These are phyloP conservation scores for Cephus runcator DNA, from an alignment of 2,888 invertebrate species.

Conservation along the genomic window DNA sequence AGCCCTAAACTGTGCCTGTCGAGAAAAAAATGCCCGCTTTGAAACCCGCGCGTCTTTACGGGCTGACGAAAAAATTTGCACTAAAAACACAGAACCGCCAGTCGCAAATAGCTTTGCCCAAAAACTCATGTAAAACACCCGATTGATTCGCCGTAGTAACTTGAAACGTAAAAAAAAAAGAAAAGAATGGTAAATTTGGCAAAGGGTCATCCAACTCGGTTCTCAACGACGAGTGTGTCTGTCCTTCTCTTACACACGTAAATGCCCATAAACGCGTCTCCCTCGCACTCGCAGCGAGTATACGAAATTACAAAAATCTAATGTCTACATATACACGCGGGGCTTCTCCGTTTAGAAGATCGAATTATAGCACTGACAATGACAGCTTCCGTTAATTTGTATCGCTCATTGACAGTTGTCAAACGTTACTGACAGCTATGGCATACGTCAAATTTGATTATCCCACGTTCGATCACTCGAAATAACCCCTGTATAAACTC, in stretches of 20 bases:
- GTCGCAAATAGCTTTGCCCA: not conserved
- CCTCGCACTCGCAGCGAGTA: not conserved
- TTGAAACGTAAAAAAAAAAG: not conserved
- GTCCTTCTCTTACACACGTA: not conserved
- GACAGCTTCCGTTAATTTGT: no score
- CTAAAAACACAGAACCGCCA: not conserved
- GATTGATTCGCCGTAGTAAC: not conserved
- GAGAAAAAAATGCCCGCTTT: not conserved
- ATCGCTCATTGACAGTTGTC: no score
- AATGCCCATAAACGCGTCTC: not conserved
- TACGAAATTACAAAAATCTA: not conserved
- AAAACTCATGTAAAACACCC: not conserved
- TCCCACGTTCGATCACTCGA: not conserved
- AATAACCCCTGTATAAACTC: not conserved
- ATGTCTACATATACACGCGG: not conserved
- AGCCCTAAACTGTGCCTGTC: conserved; percentile 26
- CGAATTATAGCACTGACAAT: not conserved
- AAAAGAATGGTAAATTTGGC: not conserved
- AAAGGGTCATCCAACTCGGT: not conserved
- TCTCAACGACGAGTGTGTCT: not conserved
- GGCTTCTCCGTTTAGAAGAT: not conserved
- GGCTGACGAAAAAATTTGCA: not conserved
- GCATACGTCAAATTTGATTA: no score
- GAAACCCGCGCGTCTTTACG: not conserved
- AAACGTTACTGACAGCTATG: no score